phyloP scores from a whole-genome alignment of 2,113 vertebrate species.

The Neoarius graeffei region DNA sequence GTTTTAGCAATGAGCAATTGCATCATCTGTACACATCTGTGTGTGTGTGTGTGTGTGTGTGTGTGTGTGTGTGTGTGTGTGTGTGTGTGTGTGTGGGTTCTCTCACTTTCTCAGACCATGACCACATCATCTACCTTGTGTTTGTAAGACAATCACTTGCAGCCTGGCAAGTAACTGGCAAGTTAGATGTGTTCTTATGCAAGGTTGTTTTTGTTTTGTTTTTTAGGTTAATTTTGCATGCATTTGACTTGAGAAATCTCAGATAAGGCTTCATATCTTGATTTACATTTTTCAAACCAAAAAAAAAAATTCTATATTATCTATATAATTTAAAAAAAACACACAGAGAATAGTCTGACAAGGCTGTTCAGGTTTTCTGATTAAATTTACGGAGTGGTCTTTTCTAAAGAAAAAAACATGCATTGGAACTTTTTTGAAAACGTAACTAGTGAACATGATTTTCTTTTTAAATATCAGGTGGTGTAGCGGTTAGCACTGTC shows the following conservation, averaged over 20 bases:
- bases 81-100: constrained; percentile 21
- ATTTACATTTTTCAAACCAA: not conserved
- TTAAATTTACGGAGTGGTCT: not conserved
- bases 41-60: constrained; percentile 5
- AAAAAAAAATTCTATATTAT: not conserved
- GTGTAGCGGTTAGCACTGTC: no score
- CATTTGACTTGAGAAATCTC: not conserved
- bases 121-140: not conserved
- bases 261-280: not conserved
- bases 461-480: no score
- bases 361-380: not conserved
- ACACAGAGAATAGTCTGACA: not conserved
- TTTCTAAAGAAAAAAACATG: not conserved
- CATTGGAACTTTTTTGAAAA: not conserved
- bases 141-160: not conserved
- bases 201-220: not conserved
- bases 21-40: constrained; percentile 16
- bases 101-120: not conserved
- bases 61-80: constrained; percentile 29
- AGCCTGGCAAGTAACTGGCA: not conserved
- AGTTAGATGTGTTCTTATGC: not conserved
- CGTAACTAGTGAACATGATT: not conserved
- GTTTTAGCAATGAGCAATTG: constrained; percentile 60
- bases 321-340: no score
- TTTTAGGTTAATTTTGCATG: not conserved